phyloP scores from a whole-genome alignment of 2,113 vertebrate species.

The Aramus guarauna region DNA sequence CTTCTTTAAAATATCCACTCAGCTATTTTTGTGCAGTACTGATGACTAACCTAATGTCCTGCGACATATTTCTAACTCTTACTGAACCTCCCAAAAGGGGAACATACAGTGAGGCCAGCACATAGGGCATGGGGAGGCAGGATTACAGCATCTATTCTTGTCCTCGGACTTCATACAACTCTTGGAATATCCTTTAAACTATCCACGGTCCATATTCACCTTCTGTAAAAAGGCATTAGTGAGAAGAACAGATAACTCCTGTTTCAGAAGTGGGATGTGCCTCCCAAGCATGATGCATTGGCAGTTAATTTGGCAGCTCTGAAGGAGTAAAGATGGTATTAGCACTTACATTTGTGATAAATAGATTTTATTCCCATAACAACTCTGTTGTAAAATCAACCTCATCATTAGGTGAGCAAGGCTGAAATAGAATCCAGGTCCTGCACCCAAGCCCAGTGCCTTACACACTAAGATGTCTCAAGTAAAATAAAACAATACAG shows the following conservation, averaged over 20 bases:
- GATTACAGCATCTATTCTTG: not conserved
- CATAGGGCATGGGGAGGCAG: not conserved
- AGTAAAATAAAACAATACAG: not conserved
- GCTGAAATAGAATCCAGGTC: not conserved
- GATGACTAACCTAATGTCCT: not conserved
- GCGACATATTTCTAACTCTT: not conserved
- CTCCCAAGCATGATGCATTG: not conserved
- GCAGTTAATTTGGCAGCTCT: not conserved
- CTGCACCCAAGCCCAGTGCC: not conserved
- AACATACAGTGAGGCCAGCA: not conserved
- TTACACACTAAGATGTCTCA: not conserved
- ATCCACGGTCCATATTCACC: not conserved
- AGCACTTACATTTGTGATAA: not conserved
- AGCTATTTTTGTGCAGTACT: not conserved
- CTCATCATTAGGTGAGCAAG: not conserved
- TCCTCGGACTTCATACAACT: not conserved
- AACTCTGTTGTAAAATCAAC: not conserved
- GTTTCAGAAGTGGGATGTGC: not conserved
- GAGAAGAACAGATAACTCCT: not conserved
- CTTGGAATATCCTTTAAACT: not conserved
- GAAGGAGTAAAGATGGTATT: not conserved
- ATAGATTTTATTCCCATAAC: not conserved
- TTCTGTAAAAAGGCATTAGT: not conserved
- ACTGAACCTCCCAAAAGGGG: not conserved
- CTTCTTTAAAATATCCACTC: slow-evolving; percentile 9